Conservation (phyloP, 2,113 vertebrate species). For the Triplophysa tibetana region DNA sequence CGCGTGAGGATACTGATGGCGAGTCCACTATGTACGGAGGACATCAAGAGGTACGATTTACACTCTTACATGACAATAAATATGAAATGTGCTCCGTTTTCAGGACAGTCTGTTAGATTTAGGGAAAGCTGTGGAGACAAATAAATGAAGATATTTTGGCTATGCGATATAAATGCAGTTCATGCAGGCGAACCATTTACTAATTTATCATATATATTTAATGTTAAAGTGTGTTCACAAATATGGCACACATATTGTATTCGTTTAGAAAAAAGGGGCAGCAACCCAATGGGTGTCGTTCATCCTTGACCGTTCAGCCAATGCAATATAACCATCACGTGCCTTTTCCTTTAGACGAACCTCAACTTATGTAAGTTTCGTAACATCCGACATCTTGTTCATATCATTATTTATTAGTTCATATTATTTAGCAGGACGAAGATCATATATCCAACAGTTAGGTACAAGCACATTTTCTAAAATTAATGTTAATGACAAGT, state of each 20-base stretch:
- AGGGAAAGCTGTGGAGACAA: background rate
- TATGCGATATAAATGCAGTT: too few relatives aligned
- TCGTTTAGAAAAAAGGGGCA: background rate
- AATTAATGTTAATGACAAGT: background rate
- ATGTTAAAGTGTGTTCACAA: background rate
- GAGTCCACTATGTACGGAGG: conserved; percentile 1
- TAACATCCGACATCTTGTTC: background rate
- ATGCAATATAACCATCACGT: background rate
- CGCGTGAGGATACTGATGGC: conserved; percentile 24
- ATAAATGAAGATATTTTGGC: background rate
- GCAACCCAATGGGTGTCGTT: background rate
- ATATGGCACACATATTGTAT: background rate
- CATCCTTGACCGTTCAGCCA: conserved; percentile 6
- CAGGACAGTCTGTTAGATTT: background rate
- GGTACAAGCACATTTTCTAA: background rate
- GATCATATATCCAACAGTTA: background rate
- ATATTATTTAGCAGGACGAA: background rate
- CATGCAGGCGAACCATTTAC: background rate
- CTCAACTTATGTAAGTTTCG: too few relatives aligned
- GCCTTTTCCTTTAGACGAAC: background rate
- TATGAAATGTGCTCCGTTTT: background rate
- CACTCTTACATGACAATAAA: background rate
- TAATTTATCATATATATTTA: background rate
- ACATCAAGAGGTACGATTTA: conserved; percentile 32
- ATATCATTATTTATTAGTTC: background rate